Evolutionary conservation across 2,797 vertebrate genomes (phyloP), one percentile per base, ranked within the genome.

Genomic region (Gobio occitaniae): DNA sequence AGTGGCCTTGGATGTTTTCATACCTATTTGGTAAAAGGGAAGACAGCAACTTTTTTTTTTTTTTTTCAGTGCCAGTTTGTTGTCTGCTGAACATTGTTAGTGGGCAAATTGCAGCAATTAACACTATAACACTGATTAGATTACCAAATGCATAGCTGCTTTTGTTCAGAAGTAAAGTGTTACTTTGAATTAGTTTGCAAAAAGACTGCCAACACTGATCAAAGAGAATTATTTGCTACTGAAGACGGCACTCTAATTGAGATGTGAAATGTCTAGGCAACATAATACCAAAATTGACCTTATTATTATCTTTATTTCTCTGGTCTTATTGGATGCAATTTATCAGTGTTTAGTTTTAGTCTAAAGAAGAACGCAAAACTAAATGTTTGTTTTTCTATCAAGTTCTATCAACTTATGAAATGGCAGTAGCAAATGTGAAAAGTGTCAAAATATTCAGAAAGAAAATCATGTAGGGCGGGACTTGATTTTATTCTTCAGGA

Each of bases 161-260:
- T 76, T 80, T 80, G 48, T 70, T 69, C 32, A 38, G 65, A 54
- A 68, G 54, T 69, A 38, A 54, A 38, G 19, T 17, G n/a, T 71
- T 59, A 29, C 52, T 82, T 82, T 82, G 65, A 54, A 69, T 12
- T 41, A 59, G 12, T 21, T 12, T 41, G 52, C 36, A 54, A 29
- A 71, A 47, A 59, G 15, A 16, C 52, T 44, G 3, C 38, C 11
- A 29, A 2, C 52, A 19, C 52, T 44, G 66, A 81, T 81, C 66
- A 72, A 82, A 74, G 4, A 48, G 41, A 71, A 82, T 32, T 74
- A 47, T 72, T 61, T 48, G 44, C 41, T 72, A 74, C 12, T 72
- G 41, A 61, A 72, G 25, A 72, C 3, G 1, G 6, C n/a, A n/a
- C 38, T 82, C 16, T 61, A 72, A 59, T 44, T 71, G 38, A 82